Evolutionary conservation across 2,113 vertebrate genomes (phyloP).

Genomic region (Struthio camelus): DNA sequence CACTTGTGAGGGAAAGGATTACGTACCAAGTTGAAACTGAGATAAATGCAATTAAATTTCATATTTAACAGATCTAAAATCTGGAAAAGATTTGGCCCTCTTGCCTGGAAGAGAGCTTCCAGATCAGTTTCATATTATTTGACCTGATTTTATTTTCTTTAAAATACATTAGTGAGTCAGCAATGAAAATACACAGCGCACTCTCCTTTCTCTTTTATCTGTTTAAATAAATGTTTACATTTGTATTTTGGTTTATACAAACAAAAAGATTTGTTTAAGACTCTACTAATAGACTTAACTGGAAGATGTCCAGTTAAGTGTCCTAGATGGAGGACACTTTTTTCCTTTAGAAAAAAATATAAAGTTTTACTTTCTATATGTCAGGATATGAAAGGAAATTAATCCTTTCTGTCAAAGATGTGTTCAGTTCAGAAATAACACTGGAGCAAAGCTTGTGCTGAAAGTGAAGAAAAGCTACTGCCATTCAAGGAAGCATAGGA

Average conservation of each 20-base stretch:
- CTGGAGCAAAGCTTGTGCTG: neutral
- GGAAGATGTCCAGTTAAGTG: too few species aligned
- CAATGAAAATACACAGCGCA: neutral
- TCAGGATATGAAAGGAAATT: neutral
- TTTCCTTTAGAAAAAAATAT: neutral
- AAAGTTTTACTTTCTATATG: neutral
- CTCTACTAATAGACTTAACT: neutral
- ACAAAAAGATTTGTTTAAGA: neutral
- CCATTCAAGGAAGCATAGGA: neutral
- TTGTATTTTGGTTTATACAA: neutral
- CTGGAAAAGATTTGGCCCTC: neutral
- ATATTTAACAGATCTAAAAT: neutral
- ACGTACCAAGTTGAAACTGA: neutral
- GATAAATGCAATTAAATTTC: constrained; percentile 14
- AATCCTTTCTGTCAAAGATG: neutral
- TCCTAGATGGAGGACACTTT: neutral
- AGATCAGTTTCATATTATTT: neutral
- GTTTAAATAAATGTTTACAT: constrained; percentile 15
- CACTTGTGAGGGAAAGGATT: neutral
- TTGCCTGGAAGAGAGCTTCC: neutral
- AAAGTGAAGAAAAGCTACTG: neutral
- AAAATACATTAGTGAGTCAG: neutral
- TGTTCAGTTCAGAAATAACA: neutral
- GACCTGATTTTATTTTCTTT: neutral
- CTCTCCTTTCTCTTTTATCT: neutral